Percentiles rank a stretch among this genome's conserved stretches.
Evolutionary conservation across 2,113 vertebrate genomes (phyloP).

Genomic region (Recurvirostra avosetta): DNA sequence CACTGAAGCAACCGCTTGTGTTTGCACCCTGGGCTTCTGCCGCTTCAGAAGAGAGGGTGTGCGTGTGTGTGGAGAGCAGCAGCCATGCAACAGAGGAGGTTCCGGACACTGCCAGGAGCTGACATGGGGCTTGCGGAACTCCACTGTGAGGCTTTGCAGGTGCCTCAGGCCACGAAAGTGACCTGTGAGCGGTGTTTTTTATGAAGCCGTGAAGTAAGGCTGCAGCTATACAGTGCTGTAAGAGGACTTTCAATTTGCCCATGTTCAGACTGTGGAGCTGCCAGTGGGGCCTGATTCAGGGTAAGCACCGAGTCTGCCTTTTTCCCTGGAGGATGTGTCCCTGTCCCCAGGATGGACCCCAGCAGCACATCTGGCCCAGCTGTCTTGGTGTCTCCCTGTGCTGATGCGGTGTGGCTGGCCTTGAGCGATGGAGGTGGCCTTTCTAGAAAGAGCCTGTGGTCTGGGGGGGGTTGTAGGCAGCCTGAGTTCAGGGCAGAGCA

Average conservation of each 20-base stretch:
- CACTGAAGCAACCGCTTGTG: not conserved
- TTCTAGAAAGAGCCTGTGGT: not conserved
- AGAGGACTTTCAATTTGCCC: not conserved
- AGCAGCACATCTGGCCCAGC: not conserved
- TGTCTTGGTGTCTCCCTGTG: accelerated
- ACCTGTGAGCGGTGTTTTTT: not conserved
- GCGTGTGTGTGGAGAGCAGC: not conserved
- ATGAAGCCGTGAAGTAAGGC: not conserved
- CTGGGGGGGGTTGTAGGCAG: not conserved
- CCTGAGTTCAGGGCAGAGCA: not conserved
- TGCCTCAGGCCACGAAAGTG: not conserved
- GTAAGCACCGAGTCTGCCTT: not conserved
- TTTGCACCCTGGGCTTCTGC: not conserved
- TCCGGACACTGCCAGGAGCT: not conserved
- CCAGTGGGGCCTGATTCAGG: not conserved
- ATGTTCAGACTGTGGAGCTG: not conserved
- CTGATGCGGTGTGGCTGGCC: not conserved
- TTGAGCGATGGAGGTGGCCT: not conserved
- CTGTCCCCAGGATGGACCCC: not conserved
- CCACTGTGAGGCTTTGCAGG: not conserved
- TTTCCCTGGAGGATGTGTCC: not conserved
- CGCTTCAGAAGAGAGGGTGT: not conserved
- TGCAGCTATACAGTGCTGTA: not conserved
- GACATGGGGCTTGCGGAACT: not conserved
- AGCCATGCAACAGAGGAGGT: not conserved